Conservation (phyloP, 2,113 vertebrate species). For the Campylorhamphus procurvoides region DNA sequence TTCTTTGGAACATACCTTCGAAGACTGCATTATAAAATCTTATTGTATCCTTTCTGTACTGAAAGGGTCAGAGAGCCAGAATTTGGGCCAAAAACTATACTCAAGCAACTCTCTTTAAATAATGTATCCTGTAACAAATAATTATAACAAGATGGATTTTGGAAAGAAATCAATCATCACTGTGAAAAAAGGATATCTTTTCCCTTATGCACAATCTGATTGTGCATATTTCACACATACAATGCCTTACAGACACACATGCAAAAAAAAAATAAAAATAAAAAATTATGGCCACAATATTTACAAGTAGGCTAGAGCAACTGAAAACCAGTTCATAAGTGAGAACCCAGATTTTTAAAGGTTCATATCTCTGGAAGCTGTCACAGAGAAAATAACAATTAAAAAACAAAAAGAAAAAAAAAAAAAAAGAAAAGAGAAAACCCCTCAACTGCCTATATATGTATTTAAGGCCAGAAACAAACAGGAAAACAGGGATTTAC, state of each 20-base stretch:
- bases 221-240: neutral
- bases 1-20: neutral
- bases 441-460: neutral
- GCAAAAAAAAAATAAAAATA: neutral
- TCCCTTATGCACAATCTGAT: neutral
- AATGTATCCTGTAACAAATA: neutral
- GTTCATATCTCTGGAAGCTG: neutral
- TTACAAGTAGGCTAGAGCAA: neutral
- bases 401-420: too few species aligned
- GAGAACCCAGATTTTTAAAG: neutral
- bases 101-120: neutral
- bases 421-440: neutral
- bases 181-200: neutral
- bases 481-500: neutral
- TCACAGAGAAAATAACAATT: neutral
- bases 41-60: neutral
- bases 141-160: neutral
- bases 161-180: neutral
- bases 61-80: neutral
- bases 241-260: neutral
- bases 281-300: neutral
- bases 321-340: neutral
- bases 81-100: neutral
- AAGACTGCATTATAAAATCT: neutral
- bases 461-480: neutral